phyloP scores from a whole-genome alignment of 2,113 vertebrate species.

The Laticauda laticaudata region DNA sequence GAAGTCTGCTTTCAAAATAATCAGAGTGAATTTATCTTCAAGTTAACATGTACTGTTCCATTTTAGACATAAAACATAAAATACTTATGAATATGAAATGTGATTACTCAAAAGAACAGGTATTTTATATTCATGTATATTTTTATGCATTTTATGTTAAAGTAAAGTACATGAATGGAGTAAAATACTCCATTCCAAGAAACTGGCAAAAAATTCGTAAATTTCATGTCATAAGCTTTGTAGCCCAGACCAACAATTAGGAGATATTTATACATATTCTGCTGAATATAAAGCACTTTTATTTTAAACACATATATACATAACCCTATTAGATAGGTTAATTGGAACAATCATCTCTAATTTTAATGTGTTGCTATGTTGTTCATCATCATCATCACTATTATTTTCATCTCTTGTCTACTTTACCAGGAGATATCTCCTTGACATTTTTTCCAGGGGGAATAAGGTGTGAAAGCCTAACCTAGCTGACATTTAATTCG shows the following conservation, averaged over 20 bases:
- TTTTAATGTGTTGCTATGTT: neutral
- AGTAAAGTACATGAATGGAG: neutral
- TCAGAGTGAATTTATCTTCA: conserved; percentile 26
- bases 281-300: neutral
- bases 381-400: neutral
- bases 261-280: neutral
- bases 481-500: conserved; percentile 71
- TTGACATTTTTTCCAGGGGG: conserved; percentile 43
- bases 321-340: neutral
- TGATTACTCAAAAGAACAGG: neutral
- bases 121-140: neutral
- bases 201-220: neutral
- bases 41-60: neutral
- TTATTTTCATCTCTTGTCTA: conserved; percentile 48
- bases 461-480: conserved; percentile 63
- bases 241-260: neutral
- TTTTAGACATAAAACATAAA: conserved; percentile 10
- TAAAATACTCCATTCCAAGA: neutral
- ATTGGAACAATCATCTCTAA: conserved; percentile 18
- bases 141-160: neutral
- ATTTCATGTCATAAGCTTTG: neutral
- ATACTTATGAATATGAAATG: neutral
- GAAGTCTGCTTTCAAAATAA: neutral
- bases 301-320: neutral
- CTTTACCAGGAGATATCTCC: conserved; percentile 53